Evolutionary conservation across 2,113 vertebrate genomes (phyloP).

Genomic region (Proterorhinus semilunaris): DNA sequence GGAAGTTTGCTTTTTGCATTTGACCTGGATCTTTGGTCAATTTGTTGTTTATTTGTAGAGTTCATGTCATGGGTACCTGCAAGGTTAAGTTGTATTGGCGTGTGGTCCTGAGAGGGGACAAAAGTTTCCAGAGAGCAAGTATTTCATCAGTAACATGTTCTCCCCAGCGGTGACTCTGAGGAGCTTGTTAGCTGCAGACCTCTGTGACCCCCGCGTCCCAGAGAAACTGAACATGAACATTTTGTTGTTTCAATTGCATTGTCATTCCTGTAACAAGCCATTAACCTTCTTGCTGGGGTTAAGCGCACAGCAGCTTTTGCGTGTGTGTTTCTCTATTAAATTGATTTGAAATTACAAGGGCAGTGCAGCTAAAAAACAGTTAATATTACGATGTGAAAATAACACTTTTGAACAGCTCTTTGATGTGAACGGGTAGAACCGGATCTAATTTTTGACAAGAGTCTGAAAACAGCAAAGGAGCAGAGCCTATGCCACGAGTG

Average conservation of each 20-base stretch:
- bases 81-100: too few relatives aligned
- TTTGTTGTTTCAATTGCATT: background rate
- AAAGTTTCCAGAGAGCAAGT: too few relatives aligned
- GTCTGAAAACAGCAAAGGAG: too few relatives aligned
- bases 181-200: conserved; percentile 67
- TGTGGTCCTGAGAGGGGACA: too few relatives aligned
- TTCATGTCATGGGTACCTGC: too few relatives aligned
- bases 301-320: background rate
- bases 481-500: too few relatives aligned
- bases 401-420: too few relatives aligned
- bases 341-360: background rate
- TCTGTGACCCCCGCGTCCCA: conserved; percentile 52
- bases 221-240: conserved; percentile 34
- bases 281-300: background rate
- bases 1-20: too few relatives aligned
- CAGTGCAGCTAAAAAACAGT: background rate
- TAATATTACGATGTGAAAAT: background rate
- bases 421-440: too few relatives aligned
- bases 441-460: too few relatives aligned
- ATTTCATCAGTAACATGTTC: conserved; percentile 39
- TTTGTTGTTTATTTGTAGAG: too few relatives aligned
- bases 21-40: too few relatives aligned
- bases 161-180: conserved; percentile 52
- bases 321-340: background rate
- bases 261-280: background rate